phyloP scores from a whole-genome alignment of 2,797 vertebrate species.

The Acipenser transmontanus region DNA sequence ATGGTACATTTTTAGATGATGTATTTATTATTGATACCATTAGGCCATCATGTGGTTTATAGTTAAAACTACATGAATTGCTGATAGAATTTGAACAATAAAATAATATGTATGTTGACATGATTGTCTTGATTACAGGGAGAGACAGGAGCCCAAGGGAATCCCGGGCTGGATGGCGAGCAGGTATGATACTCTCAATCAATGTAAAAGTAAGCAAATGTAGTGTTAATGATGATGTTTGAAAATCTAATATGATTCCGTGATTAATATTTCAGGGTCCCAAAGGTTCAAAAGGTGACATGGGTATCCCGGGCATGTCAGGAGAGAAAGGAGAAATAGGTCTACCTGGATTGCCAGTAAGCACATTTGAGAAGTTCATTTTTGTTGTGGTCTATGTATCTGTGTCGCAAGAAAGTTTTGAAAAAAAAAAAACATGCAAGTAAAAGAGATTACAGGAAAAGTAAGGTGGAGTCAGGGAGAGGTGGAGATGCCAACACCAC shows the following conservation, averaged over 20 bases:
- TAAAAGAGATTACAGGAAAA: too few relatives aligned
- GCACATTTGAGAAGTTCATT: constrained; percentile 20
- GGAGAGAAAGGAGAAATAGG: constrained; percentile 90
- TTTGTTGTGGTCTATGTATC: too few relatives aligned
- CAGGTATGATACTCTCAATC: constrained; percentile 62
- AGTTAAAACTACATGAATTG: too few relatives aligned
- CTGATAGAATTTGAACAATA: not conserved
- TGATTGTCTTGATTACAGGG: constrained; percentile 58
- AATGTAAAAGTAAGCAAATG: constrained; percentile 1
- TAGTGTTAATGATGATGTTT: not conserved
- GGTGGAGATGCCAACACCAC: too few relatives aligned
- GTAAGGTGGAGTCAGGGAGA: too few relatives aligned
- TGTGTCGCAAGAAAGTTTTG: too few relatives aligned
- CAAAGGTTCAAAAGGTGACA: constrained; percentile 92
- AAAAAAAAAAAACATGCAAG: too few relatives aligned
- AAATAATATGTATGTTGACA: not conserved
- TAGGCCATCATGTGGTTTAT: too few relatives aligned
- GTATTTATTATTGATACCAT: too few relatives aligned
- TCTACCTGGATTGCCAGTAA: constrained; percentile 85
- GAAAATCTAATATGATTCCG: constrained; percentile 1
- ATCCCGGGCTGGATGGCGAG: constrained; percentile 84
- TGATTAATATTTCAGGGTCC: constrained; percentile 66
- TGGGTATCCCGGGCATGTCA: constrained; percentile 78
- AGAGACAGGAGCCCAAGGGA: constrained; percentile 80
- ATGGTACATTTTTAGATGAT: too few relatives aligned